These are phyloP conservation scores for Crenuchus spilurus DNA, from an alignment of 2,797 vertebrate genomes.

Conservation along the genomic window DNA sequence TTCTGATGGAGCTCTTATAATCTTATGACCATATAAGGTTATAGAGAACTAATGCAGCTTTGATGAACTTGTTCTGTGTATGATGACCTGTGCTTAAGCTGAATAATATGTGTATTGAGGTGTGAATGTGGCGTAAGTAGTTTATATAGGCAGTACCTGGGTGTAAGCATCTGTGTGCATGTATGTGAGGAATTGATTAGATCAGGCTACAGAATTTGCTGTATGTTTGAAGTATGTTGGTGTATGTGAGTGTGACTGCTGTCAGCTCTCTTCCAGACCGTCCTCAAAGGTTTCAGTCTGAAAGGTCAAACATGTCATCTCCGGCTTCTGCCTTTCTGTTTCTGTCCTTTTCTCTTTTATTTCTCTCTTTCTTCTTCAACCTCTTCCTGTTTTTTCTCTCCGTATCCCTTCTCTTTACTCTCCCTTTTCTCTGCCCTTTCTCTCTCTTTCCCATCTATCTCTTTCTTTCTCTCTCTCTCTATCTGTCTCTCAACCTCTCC, in stretches of 20 bases:
- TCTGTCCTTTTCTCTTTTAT: too few relatives aligned
- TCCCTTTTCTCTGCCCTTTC: too few relatives aligned
- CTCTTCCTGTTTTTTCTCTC: too few relatives aligned
- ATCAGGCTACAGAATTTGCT: not conserved
- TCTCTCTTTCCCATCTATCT: too few relatives aligned
- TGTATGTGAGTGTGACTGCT: not conserved
- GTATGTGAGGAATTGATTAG: not conserved
- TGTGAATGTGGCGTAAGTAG: too few relatives aligned
- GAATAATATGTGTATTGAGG: not conserved
- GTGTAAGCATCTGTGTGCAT: not conserved
- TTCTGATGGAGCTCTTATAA: not conserved
- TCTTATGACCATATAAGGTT: not conserved
- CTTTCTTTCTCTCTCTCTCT: too few relatives aligned
- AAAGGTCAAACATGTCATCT: slow-evolving; percentile 33
- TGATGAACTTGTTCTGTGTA: not conserved
- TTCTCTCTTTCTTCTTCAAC: too few relatives aligned
- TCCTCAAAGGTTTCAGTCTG: not conserved
- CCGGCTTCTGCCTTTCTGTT: too few relatives aligned
- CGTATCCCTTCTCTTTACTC: too few relatives aligned
- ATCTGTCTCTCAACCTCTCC: too few relatives aligned
- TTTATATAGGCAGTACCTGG: not conserved
- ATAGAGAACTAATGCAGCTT: not conserved
- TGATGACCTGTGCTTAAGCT: not conserved
- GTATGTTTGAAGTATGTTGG: not conserved
- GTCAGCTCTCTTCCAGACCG: not conserved